phyloP scores from a whole-genome alignment of 2,797 vertebrate species.

The Florisuga fusca region DNA sequence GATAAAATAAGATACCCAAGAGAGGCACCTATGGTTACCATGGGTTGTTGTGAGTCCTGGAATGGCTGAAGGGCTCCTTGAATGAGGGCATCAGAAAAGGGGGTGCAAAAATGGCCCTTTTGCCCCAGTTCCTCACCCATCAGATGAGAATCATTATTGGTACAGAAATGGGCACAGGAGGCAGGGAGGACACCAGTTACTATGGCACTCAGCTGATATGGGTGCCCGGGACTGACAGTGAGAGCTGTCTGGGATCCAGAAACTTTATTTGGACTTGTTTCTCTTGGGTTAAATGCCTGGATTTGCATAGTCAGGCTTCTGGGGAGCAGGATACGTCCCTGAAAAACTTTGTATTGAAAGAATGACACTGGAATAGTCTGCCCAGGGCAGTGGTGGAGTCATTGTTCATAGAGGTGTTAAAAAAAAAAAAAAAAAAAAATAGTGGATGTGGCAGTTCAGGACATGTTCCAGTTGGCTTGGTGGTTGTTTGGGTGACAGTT shows the following conservation, averaged over 20 bases:
- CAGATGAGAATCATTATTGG: neutral
- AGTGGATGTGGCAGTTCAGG: too few species aligned
- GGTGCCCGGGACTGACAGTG: neutral
- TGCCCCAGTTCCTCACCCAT: neutral
- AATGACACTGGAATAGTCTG: too few species aligned
- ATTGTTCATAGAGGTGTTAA: too few species aligned
- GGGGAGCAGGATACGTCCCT: neutral
- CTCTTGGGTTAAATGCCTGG: neutral
- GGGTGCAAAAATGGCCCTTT: neutral
- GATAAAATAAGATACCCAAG: neutral
- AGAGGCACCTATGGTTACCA: neutral
- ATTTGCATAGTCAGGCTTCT: neutral
- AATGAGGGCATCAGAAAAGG: neutral
- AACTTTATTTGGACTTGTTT: neutral
- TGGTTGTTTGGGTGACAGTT: too few species aligned
- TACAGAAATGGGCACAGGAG: neutral
- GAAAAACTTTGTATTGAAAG: too few species aligned
- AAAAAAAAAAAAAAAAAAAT: too few species aligned
- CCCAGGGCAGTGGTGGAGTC: too few species aligned
- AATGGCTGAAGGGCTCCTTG: neutral
- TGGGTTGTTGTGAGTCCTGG: neutral
- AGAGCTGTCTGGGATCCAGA: neutral
- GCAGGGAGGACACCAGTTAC: neutral
- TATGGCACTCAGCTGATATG: accelerated
- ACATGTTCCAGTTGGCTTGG: too few species aligned